phyloP scores from a whole-genome alignment of 2,888 invertebrate species.

The Seira musarum region DNA sequence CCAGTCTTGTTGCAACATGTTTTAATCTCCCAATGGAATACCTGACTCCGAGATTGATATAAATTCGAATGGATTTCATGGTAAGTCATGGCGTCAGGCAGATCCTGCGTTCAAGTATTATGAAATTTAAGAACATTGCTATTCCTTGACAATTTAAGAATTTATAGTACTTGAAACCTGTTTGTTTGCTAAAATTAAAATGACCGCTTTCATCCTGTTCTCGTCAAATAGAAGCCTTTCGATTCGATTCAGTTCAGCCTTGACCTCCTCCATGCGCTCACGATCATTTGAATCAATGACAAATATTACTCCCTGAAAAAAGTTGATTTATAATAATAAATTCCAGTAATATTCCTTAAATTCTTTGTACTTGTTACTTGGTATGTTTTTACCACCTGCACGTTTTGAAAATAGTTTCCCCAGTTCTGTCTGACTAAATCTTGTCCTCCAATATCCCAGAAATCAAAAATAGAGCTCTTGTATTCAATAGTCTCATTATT shows the following conservation, averaged over 20 bases:
- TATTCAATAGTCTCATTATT: constrained; percentile 48
- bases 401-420: constrained; percentile 36
- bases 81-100: constrained; percentile 44
- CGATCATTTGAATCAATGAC: constrained; percentile 51
- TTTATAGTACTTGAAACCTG: constrained; percentile 24
- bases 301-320: constrained; percentile 43
- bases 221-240: constrained; percentile 12
- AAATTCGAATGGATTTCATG: constrained; percentile 45
- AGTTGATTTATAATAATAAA: too few species aligned
- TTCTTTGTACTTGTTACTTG: too few species aligned
- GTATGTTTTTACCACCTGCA: too few species aligned
- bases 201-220: constrained; percentile 26
- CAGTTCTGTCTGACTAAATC: constrained; percentile 42
- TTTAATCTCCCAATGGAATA: constrained; percentile 34
- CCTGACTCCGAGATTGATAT: constrained; percentile 25
- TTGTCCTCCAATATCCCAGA: constrained; percentile 58
- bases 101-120: constrained; percentile 33
- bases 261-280: constrained; percentile 49
- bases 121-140: not conserved
- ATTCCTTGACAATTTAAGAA: not conserved
- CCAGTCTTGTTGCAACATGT: constrained; percentile 50
- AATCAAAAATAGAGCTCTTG: constrained; percentile 44
- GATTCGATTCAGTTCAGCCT: constrained; percentile 31
- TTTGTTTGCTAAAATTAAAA: constrained; percentile 55
- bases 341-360: too few species aligned